Base-by-base conservation (phyloP, 2,888 invertebrate genomes). In the Chymomyza amoena region DNA sequence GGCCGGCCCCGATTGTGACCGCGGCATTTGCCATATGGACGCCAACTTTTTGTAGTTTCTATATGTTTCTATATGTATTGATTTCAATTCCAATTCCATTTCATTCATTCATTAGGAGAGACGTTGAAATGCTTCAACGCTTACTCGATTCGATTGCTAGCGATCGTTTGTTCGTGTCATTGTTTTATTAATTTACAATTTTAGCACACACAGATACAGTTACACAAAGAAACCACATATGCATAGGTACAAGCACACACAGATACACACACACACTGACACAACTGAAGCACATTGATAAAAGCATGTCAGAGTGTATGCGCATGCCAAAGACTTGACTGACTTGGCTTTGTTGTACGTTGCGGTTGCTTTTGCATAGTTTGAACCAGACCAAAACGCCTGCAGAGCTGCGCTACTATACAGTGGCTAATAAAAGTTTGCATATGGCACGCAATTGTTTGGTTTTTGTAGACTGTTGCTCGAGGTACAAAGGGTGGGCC, bases 181-280 rank as follows among this genome's bases (percentile, higher is more conserved):
- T 79, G 80, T 79, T 80, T 82, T 83, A 85, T 85, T 86, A 84
- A 84, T 84, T 84, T 83, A 85, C 83, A 84, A 84, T 85, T 84
- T 84, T 77, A 84, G 70, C 83, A 75, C 85, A n/a, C n/a, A 83
- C 73, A 81, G 18, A 7, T 32, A 56, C 73, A 81, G 18, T 0
- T 32, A 56, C 56, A 56, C 18, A 15, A 51, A 16, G 6, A 15
- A 6, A 4, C 16, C n/a, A n/a, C n/a, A n/a, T n/a, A n/a, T n/a
- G 45, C 51, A 69, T 32, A 68, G 36, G 16, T 15, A 54, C 60
- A 59, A 57, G 64, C 6, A 64, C 16, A 69, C 50, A 70, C 10
- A 64, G 54, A 69, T 25, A 64, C 51, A 65, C 13, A 66, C n/a
- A n/a, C 54, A 68, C 64, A 68, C n/a, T n/a, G n/a, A n/a, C n/a